Conservation (phyloP, 2,113 vertebrate genomes). For the Probosciger aterrimus region DNA sequence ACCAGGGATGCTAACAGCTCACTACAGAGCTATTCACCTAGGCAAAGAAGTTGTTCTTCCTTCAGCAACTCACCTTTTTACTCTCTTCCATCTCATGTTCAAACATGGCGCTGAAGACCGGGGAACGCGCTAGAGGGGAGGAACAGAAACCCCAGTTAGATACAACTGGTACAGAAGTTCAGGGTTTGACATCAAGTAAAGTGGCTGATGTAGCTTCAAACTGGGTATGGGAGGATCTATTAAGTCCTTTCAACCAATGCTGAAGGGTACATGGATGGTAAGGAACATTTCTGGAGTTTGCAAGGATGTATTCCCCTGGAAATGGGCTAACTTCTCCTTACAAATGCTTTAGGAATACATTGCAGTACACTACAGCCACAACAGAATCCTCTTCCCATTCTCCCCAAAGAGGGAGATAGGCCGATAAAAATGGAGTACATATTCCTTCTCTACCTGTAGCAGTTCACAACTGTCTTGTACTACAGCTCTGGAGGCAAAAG, state of each 20-base stretch:
- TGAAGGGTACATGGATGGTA: neutral
- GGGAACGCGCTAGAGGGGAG: slow-evolving; percentile 78
- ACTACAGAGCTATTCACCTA: neutral
- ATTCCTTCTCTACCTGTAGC: neutral
- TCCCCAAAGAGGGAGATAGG: neutral
- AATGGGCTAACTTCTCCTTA: neutral
- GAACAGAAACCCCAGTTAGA: neutral
- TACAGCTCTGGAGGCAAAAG: neutral
- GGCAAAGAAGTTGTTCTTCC: neutral
- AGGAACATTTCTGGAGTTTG: neutral
- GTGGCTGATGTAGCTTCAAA: neutral
- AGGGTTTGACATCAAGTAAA: neutral
- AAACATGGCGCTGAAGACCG: slow-evolving; percentile 92
- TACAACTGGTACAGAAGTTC: neutral
- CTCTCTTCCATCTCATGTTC: slow-evolving; percentile 93
- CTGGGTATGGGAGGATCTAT: neutral
- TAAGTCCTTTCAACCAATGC: neutral
- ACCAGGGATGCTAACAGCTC: neutral
- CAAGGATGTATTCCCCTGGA: neutral
- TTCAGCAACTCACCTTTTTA: slow-evolving; percentile 81
- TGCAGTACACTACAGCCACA: neutral
- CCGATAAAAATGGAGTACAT: neutral
- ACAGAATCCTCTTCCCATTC: neutral
- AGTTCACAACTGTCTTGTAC: neutral
- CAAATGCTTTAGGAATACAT: neutral